Conservation (phyloP, 2,797 vertebrate genomes). For the Pseudochirops cupreus region DNA sequence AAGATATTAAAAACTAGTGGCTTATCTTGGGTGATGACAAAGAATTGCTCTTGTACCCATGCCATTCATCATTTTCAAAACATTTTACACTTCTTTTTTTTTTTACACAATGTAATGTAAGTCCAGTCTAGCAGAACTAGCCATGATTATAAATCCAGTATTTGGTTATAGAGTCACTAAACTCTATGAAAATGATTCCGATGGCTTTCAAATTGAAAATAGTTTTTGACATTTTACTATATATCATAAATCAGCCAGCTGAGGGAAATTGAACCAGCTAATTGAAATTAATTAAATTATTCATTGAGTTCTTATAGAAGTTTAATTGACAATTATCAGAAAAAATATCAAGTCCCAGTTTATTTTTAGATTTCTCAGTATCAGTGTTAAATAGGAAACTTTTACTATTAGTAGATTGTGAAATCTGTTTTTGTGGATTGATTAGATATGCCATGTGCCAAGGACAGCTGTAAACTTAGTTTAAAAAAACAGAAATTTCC, state of each 20-base stretch:
- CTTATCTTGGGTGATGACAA: conserved; percentile 54
- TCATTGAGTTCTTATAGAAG: conserved; percentile 10
- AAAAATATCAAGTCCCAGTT: neutral
- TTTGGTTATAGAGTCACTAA: conserved; percentile 21
- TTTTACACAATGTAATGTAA: conserved; percentile 41
- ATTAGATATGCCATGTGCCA: conserved; percentile 30
- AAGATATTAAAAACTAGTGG: conserved; percentile 49
- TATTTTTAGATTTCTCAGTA: neutral
- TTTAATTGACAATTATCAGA: neutral
- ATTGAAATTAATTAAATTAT: conserved; percentile 2
- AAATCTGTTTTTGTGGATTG: neutral
- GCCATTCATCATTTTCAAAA: conserved; percentile 61
- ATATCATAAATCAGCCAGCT: neutral
- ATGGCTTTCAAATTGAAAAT: conserved; percentile 14
- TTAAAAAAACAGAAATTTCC: neutral
- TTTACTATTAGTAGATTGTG: neutral
- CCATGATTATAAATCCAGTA: neutral
- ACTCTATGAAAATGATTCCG: conserved; percentile 40
- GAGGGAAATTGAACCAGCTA: conserved; percentile 17
- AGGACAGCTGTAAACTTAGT: neutral
- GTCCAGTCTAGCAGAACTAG: neutral
- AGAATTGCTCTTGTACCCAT: conserved; percentile 38
- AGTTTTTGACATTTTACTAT: neutral
- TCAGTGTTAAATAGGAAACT: neutral
- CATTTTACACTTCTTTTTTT: conserved; percentile 22